Evolutionary conservation across 1,140 invertebrate genomes (phyloP), one percentile per base, ranked within the genome.

Genomic region (Asbolus verrucosus): DNA sequence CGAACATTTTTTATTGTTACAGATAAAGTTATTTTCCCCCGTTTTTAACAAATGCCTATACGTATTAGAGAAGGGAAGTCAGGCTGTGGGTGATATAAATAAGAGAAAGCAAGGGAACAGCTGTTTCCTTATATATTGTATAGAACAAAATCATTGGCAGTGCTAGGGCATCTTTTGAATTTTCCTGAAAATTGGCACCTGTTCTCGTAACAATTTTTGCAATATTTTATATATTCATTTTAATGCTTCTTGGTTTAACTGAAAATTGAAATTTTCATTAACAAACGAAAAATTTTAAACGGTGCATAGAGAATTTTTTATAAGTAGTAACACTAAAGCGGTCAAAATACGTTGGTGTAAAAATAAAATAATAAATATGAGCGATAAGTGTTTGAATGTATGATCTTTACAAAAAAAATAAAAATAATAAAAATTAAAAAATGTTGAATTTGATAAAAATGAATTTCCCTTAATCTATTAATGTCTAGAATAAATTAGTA

Each of bases 11-110:
- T 54, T 54, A 54, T 54, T 54, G 46, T 11, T 3, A 6, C 9
- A 54, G 46, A 54, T 54, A 54, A 54, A 54, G 46, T 54, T 54
- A 54, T 54, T 21, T 54, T 27, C 46, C 46, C 46, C 46, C 19
- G n/a, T n/a, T 54, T 54, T 54, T 31, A 54, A n/a, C 46, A 27
- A 54, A 3, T 54, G 18, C 41, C 41, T 18, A 46, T 54, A 54
- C 21, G 46, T 54, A 54, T 54, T 54, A 54, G 27, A 54, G 18
- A 24, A 54, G 46, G 46, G 21, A 27, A 54, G 19, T 14, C 21
- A 54, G 46, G 46, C 27, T 54, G 46, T 19, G 13, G 46, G 46
- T 54, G 46, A 54, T 54, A 54, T 54, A 54, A 54, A 54, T 19
- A 54, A 54, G 46, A 16, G 11, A 54, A 54, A 19, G n/a, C 46